Base-by-base conservation (phyloP, 2,888 invertebrate genomes). In the Sarcophaga variegata region DNA sequence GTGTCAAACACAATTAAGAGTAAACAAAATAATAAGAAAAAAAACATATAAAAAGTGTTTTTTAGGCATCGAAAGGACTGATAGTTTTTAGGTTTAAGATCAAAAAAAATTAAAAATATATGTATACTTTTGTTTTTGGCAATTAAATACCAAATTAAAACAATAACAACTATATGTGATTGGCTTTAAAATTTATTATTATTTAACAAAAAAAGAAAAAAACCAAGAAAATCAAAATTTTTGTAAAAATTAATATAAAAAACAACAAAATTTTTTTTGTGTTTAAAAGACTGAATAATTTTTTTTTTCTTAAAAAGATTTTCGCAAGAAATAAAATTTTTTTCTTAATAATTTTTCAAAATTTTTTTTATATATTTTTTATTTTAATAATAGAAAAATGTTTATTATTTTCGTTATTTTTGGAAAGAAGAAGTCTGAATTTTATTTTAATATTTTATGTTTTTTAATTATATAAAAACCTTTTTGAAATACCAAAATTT, bases 1-100 rank as follows among this genome's bases (percentile, higher is more conserved):
- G 85, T 88, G 83, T 83, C 22, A 81, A 88, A 88, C 87, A 87
- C 87, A 76, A 17, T 60, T 59, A 77, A 47, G 63, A 60, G 20
- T 37, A 20, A 62, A 59, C 8, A 27, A 63, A 64, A 63, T 54
- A 67, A 71, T 14, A 71, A 71, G 25, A 70, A 54, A 5, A 49
- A 49, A 54, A 62, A 22, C 20, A 62, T 62, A 49, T 47, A 71
- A 54, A 70, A 77, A 80, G 62, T 78, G 80, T 83, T 83, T 79
- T 79, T 79, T 85, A 88, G 88, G 88, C 88, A 90, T 89, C 87
- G 89, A 89, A 90, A 89, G 90, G 89, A 90, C 90, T 90, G 90
- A 90, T 90, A 90, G 90, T 88, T 90, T 89, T 90, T 90, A 90
- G 90, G 88, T 83, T 86, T 83, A 88, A 84, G 81, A 87, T 79